Conservation (phyloP, 2,888 invertebrate genomes). For the Micropterix aruncella region DNA sequence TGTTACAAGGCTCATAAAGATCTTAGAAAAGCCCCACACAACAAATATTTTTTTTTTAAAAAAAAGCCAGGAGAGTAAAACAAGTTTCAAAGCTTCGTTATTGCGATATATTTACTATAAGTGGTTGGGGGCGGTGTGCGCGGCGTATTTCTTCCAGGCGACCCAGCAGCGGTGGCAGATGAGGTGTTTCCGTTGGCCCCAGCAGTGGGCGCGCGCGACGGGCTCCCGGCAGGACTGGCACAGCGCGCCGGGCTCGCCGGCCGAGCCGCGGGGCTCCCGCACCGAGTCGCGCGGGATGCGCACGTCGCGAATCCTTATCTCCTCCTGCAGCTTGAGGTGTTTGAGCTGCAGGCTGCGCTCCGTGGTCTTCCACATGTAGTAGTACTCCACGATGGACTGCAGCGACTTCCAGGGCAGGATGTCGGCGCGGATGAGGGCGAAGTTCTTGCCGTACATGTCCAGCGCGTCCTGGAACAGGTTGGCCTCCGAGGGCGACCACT, state of each 20-base stretch:
- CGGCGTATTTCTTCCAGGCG: conserved; percentile 88
- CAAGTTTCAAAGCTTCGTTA: too few species aligned
- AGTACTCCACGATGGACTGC: neutral
- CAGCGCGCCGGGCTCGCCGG: neutral
- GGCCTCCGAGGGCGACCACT: neutral
- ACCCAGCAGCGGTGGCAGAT: conserved; percentile 77
- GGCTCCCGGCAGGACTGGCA: neutral
- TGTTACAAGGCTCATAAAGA: too few species aligned
- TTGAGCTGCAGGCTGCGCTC: neutral
- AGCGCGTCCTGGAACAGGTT: neutral
- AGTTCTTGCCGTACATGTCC: neutral
- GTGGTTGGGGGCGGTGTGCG: too few species aligned
- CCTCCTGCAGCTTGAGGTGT: neutral
- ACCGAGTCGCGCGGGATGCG: neutral
- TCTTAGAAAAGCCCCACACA: too few species aligned
- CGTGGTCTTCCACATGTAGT: neutral
- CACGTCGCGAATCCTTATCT: neutral
- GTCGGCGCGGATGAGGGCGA: neutral
- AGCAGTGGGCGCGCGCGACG: neutral
- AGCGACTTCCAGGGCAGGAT: neutral
- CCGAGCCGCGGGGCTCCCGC: neutral
- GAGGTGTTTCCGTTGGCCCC: conserved; percentile 26
- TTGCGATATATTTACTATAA: too few species aligned
- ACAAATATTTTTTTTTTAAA: too few species aligned
- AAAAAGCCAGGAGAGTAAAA: too few species aligned